A percentile compares a stretch with the other conserved stretches of the same genome.
phyloP scores from a whole-genome alignment of 2,113 vertebrate species.

The Pituophis catenifer region DNA sequence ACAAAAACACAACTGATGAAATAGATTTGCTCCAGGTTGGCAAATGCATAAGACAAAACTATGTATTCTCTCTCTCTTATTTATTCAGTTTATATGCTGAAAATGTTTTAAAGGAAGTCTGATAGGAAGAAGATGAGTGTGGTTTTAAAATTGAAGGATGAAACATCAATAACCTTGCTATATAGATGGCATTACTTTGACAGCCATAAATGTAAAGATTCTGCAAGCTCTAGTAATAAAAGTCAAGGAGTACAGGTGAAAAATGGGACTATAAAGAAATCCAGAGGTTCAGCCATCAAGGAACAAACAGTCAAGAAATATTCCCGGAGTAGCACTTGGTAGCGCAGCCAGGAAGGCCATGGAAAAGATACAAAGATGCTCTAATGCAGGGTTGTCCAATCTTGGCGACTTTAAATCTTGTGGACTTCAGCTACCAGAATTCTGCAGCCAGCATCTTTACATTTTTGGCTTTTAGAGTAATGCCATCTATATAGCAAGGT shows the following conservation, averaged over 20 bases:
- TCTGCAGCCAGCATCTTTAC: too few relatives aligned
- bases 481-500: too few relatives aligned
- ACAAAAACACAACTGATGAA: background rate
- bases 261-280: background rate
- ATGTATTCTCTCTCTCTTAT: background rate
- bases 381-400: too few relatives aligned
- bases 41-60: background rate
- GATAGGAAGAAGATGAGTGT: background rate
- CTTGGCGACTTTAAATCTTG: too few relatives aligned
- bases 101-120: background rate
- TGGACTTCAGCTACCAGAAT: too few relatives aligned
- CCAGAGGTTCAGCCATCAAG: background rate
- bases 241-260: background rate
- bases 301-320: background rate
- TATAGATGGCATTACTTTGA: background rate
- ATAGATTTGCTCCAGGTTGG: background rate
- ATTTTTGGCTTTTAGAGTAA: too few relatives aligned
- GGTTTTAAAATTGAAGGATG: background rate
- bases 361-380: too few relatives aligned
- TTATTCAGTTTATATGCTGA: background rate
- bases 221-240: background rate
- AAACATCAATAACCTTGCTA: background rate
- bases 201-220: background rate
- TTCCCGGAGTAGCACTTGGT: too few relatives aligned
- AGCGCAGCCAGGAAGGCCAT: too few relatives aligned